Conservation (phyloP, 64 coral and sea anemone genomes). For the Pachyseris speciosa region DNA sequence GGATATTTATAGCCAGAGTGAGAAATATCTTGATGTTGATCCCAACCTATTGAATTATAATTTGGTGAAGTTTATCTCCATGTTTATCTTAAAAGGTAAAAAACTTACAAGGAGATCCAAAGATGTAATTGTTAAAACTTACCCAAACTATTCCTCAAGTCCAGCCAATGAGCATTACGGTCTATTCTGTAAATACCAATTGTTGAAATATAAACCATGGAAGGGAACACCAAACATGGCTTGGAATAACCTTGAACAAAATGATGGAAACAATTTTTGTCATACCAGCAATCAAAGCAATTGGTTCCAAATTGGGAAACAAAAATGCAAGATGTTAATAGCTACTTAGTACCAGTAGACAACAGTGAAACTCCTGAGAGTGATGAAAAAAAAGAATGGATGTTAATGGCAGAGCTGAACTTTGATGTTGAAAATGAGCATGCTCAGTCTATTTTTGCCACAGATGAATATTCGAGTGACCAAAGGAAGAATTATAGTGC, state of each 20-base stretch:
- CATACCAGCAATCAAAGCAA: neutral
- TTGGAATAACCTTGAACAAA: slow-evolving; percentile 36
- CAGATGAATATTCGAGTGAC: slow-evolving; percentile 41
- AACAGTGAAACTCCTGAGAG: slow-evolving; percentile 24
- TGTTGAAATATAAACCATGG: slow-evolving; percentile 63
- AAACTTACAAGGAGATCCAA: slow-evolving; percentile 31
- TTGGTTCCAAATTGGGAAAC: slow-evolving; percentile 44
- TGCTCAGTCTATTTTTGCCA: slow-evolving; percentile 1
- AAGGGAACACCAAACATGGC: slow-evolving; percentile 39
- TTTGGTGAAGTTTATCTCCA: slow-evolving; percentile 25
- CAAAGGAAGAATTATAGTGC: slow-evolving; percentile 35
- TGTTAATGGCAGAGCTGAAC: slow-evolving; percentile 41
- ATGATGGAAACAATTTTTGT: slow-evolving; percentile 21
- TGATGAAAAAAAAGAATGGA: slow-evolving; percentile 44
- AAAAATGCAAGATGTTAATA: slow-evolving; percentile 32
- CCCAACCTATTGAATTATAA: slow-evolving; percentile 26
- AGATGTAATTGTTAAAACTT: slow-evolving; percentile 53
- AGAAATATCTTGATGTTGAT: neutral
- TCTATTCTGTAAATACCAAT: slow-evolving; percentile 52
- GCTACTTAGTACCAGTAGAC: slow-evolving; percentile 31
- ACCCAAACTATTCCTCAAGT: slow-evolving; percentile 40
- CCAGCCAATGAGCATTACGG: slow-evolving; percentile 44
- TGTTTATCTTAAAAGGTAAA: slow-evolving; percentile 20
- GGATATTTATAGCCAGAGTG: slow-evolving; percentile 39
- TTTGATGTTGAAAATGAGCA: slow-evolving; percentile 1